Base-by-base conservation (phyloP, 2,888 invertebrate genomes). In the Lasioglossum marginatum region DNA sequence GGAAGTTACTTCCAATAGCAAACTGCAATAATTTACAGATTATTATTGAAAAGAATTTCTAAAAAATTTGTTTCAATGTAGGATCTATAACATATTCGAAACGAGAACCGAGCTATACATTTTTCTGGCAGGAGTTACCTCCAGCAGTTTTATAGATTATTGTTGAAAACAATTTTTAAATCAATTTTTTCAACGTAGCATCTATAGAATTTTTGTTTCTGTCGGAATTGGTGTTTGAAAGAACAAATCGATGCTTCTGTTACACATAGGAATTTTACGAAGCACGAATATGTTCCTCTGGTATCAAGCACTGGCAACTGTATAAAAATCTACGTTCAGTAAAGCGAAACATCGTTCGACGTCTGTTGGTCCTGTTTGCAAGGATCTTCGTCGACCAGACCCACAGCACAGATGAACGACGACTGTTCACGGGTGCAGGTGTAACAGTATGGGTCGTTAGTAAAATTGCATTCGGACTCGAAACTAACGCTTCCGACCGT, bases 391-490 rank as follows among this genome's bases (percentile, higher is more conserved):
- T 27, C 27, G 14, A 31, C 27, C 27, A 27, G 14, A 52, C 52
- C 2, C 60, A 27, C 27, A 37, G 23, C 19, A 19, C 71, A 86
- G 78, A 73, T 82, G 82, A 80, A 23, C 48, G 31, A 27, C n/a
- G 57, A 37, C 27, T 66, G n/a, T 60, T 74, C 74, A 76, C 27
- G 23, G 57, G 75, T 77, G 75, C 72, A 87, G 76, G 77, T 75
- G 84, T 80, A 84, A 79, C 80, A 60, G 80, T 82, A 82, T 45
- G 68, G 79, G 14, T 83, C 79, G 79, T 89, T 85, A 82, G 79
- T 71, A 60, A 82, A 89, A 87, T 89, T 79, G 79, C 70, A 85
- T 89, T 87, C 83, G 57, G 82, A 87, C 80, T 85, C 70, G 78
- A 83, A 82, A 85, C 79, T 85, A 83, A 79, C 74, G 40, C 79